Evolutionary conservation across 2,797 vertebrate genomes (phyloP).

Genomic region (Pseudochaenichthys georgianus): DNA sequence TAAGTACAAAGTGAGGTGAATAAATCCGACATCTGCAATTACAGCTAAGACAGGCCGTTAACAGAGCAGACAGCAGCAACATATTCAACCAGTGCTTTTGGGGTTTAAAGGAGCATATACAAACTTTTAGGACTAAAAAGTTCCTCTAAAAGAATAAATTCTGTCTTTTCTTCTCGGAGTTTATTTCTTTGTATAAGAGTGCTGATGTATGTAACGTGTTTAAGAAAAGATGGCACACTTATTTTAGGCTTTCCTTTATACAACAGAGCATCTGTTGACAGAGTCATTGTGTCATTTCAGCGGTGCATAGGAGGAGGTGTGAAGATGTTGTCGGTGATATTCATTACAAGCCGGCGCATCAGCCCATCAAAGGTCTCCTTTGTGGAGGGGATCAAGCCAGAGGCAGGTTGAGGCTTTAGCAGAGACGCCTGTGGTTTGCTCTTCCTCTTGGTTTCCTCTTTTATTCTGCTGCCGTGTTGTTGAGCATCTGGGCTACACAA

Average conservation of each 20-base stretch:
- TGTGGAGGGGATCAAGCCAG: conserved; percentile 70
- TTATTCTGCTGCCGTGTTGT: conserved; percentile 30
- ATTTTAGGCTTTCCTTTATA: conserved; percentile 28
- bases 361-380: conserved; percentile 78
- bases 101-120: background rate
- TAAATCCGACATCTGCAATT: conserved; percentile 29
- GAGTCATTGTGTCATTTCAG: conserved; percentile 56
- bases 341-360: conserved; percentile 71
- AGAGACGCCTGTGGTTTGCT: conserved; percentile 67
- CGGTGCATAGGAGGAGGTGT: conserved; percentile 62
- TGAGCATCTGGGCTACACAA: conserved; percentile 9
- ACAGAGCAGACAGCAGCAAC: background rate
- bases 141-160: background rate
- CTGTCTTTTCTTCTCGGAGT: background rate
- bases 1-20: conserved; percentile 4
- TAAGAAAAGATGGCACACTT: conserved; percentile 11
- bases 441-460: conserved; percentile 57
- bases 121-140: background rate
- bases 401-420: conserved; percentile 72
- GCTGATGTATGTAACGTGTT: background rate
- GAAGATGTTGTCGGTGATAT: conserved; percentile 68
- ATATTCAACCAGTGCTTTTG: background rate
- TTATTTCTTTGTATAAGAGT: background rate
- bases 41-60: background rate
- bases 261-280: conserved; percentile 52